phyloP scores from a whole-genome alignment of 2,797 vertebrate genomes.

The Buphagus erythrorhynchus region DNA sequence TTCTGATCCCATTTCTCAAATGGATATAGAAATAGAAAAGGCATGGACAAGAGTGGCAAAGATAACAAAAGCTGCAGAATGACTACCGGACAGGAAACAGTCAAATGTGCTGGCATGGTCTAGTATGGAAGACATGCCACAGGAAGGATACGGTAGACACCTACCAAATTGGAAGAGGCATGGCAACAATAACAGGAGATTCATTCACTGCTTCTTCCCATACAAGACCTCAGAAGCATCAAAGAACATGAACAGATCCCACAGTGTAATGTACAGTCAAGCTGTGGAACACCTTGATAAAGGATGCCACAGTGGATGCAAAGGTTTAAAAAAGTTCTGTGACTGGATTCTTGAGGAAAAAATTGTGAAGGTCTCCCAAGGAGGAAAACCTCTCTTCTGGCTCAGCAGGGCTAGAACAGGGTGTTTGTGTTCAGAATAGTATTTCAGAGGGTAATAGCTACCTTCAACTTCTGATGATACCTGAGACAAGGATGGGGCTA shows the following conservation, averaged over 20 bases:
- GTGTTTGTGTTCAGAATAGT: neutral
- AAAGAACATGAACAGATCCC: neutral
- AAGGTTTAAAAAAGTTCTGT: neutral
- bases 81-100: neutral
- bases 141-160: neutral
- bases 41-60: neutral
- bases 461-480: neutral
- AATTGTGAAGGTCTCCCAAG: neutral
- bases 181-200: neutral
- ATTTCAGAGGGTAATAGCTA: neutral
- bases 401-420: neutral
- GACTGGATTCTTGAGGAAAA: neutral
- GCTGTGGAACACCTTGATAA: neutral
- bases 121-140: neutral
- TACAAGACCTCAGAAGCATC: neutral
- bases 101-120: neutral
- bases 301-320: neutral
- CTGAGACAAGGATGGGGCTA: neutral
- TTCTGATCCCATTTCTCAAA: neutral
- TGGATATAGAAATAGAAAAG: neutral
- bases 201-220: neutral
- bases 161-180: neutral
- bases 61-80: neutral
- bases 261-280: neutral
- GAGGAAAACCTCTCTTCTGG: neutral